A percentile compares a stretch with the other conserved stretches of the same genome.
phyloP scores from a whole-genome alignment of 2,113 vertebrate species.

The Melanotaenia duboulayi region DNA sequence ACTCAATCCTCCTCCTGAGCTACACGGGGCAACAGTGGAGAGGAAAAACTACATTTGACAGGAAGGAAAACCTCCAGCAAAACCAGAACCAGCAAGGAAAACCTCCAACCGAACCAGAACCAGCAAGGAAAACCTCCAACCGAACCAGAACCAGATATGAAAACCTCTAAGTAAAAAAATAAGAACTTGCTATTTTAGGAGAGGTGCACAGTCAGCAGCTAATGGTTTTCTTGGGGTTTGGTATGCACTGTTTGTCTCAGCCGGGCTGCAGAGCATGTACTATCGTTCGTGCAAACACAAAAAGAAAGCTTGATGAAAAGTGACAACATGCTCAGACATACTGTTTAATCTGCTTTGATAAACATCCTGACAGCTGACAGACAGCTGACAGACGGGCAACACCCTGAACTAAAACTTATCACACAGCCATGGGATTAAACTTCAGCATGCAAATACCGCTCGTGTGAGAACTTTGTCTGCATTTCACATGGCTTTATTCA shows the following conservation, averaged over 20 bases:
- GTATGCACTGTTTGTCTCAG: neutral
- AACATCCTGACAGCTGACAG: conserved; percentile 14
- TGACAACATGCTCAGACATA: conserved; percentile 31
- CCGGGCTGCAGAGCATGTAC: neutral
- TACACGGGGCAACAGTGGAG: no score
- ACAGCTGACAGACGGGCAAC: conserved; percentile 19
- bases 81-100: no score
- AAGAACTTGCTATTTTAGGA: no score
- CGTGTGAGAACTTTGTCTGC: neutral
- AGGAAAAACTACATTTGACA: no score
- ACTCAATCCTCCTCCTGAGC: no score
- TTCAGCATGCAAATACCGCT: neutral
- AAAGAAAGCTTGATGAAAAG: neutral
- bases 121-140: no score
- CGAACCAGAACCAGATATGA: no score
- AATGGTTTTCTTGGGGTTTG: conserved; percentile 1
- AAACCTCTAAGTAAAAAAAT: no score
- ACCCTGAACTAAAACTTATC: conserved; percentile 23
- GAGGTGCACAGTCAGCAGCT: neutral
- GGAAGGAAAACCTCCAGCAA: no score
- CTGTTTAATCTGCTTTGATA: neutral
- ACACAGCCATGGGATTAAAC: neutral
- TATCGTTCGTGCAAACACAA: conserved; percentile 16
- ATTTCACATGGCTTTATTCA: neutral
- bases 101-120: no score